Conservation (phyloP, 2,888 invertebrate species). For the Conops quadrifasciatus region DNA sequence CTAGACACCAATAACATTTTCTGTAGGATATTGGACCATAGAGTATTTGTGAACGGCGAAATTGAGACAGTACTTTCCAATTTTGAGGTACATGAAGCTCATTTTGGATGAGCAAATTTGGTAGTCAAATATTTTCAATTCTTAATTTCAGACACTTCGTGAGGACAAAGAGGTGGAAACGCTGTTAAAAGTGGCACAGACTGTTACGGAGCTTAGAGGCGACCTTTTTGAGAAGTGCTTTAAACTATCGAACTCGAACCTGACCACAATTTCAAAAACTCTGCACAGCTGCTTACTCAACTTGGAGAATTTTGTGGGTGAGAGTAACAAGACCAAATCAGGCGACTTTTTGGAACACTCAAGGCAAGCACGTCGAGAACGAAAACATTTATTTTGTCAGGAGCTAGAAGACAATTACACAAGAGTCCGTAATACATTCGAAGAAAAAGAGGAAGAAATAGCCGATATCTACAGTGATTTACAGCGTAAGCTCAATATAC, state of each 20-base stretch:
- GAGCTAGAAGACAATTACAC: conserved; percentile 80
- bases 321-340: conserved; percentile 49
- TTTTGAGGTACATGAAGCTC: conserved; percentile 75
- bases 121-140: neutral
- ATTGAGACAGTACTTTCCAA: conserved; percentile 83
- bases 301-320: conserved; percentile 47
- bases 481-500: conserved; percentile 76
- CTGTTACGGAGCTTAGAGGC: conserved; percentile 79
- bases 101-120: neutral
- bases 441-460: conserved; percentile 81
- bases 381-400: conserved; percentile 81
- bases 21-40: conserved; percentile 86
- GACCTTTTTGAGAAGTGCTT: conserved; percentile 76
- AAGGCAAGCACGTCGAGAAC: conserved; percentile 68
- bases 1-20: conserved; percentile 85
- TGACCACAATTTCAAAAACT: conserved; percentile 45
- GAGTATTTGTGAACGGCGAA: conserved; percentile 86
- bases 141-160: conserved; percentile 66
- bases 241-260: conserved; percentile 65
- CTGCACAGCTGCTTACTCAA: conserved; percentile 47
- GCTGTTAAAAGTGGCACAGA: conserved; percentile 79
- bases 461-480: conserved; percentile 78
- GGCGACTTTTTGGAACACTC: conserved; percentile 45
- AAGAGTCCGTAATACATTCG: conserved; percentile 79
- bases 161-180: conserved; percentile 82